Percentiles rank a stretch among this genome's conserved stretches.
These are phyloP conservation scores for Anisognathus igniventris DNA, from an alignment of 2,797 vertebrate genomes.

Conservation along the genomic window DNA sequence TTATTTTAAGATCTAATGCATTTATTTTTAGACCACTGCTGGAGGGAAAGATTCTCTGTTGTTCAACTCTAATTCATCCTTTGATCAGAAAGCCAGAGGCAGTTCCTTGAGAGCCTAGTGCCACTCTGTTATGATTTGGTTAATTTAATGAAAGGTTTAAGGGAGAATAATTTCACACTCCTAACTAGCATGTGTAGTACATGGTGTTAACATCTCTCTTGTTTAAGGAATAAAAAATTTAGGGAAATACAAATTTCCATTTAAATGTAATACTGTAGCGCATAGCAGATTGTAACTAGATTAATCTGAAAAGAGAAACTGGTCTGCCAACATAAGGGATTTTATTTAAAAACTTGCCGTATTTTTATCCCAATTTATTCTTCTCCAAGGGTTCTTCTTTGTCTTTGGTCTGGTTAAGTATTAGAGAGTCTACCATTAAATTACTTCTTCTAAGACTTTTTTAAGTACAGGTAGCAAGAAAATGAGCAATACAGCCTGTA, in stretches of 20 bases:
- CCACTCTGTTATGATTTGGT: not conserved
- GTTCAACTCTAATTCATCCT: constrained; percentile 15
- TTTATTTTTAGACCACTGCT: constrained; percentile 21
- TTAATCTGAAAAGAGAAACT: not conserved
- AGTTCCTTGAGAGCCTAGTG: constrained; percentile 40
- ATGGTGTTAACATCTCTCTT: not conserved
- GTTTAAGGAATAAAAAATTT: not conserved
- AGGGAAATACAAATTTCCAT: not conserved
- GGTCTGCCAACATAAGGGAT: not conserved
- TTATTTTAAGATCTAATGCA: not conserved
- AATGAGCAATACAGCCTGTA: not conserved
- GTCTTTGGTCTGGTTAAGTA: not conserved
- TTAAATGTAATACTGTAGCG: not conserved
- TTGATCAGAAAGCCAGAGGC: constrained; percentile 35
- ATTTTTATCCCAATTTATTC: not conserved
- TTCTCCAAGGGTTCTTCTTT: not conserved
- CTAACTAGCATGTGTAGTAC: not conserved
- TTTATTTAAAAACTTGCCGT: not conserved
- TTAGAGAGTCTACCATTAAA: not conserved
- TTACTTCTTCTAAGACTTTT: not conserved
- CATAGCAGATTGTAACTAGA: not conserved
- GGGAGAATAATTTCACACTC: not conserved
- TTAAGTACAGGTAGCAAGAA: not conserved
- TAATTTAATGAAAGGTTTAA: constrained; percentile 25
- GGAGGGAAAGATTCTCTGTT: not conserved